Base-by-base conservation (phyloP, 2,888 invertebrate genomes). In the Scaptomyza parva region DNA sequence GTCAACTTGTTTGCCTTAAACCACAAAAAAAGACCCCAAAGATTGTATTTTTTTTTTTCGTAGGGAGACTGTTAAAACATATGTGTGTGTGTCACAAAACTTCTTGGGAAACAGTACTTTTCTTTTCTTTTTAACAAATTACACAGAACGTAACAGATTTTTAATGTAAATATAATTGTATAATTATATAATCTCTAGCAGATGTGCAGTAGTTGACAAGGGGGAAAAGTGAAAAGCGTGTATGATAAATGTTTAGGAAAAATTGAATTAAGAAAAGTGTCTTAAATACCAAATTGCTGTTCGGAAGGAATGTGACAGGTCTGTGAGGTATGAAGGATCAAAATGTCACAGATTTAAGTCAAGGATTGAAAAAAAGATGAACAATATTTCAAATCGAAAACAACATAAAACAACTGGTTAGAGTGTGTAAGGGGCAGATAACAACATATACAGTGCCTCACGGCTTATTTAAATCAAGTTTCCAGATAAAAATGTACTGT, bases 161-260 rank as follows among this genome's bases (percentile, higher is more conserved):
- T 86, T 87, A 88, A 83, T 83, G 86, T 86, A 76, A 73, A 85
- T 78, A 85, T 87, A 87, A 87, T 87, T 83, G 76, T 86, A 76
- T 83, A 88, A 87, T 87, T 87, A 69, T 74, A 79, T 84, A 84
- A 84, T 86, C 83, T 54, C 52, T 18, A 60, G 70, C 86, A 88
- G 75, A 86, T 84, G 83, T 60, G 64, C 44, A 17, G 22, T 0
- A 22, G 8, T n/a, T 14, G 11, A 28, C 2, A 33, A 35, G 35
- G 45, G 57, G 48, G 37, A 26, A 18, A 26, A 43, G 9, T 1
- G 18, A 12, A 12, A 14, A 26, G 14, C 7, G 24, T 24, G 8
- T 22, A 6, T 24, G 14, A 44, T 11, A 53, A 2, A 3, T 35
- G n/a, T 35, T 6, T 7, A 2, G 6, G n/a, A 14, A 17, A 20